phyloP scores from a whole-genome alignment of 2,113 vertebrate species.

The Nothobranchius furzeri region DNA sequence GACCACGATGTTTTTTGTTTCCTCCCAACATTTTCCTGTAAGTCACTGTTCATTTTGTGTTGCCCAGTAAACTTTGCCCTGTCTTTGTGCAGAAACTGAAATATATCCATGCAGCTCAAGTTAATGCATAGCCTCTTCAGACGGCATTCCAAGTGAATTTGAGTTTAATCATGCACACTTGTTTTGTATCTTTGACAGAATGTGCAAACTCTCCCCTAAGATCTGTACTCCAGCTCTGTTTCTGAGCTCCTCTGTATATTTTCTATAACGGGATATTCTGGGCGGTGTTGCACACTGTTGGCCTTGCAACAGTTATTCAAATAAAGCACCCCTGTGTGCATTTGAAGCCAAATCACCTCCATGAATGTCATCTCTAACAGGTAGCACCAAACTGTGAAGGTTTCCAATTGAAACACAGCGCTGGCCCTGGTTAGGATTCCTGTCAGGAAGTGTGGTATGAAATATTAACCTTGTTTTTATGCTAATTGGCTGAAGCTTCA shows the following conservation, averaged over 20 bases:
- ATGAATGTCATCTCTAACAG: constrained; percentile 38
- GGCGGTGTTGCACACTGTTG: neutral
- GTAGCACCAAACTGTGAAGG: constrained; percentile 2
- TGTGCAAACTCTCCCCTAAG: neutral
- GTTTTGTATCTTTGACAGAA: neutral
- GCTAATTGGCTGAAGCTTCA: constrained; percentile 63
- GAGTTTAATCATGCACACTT: constrained; percentile 1
- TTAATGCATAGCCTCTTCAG: constrained; percentile 8
- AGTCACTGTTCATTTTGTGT: constrained; percentile 8
- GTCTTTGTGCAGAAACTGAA: constrained; percentile 4
- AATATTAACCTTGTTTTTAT: constrained; percentile 74
- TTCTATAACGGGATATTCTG: constrained; percentile 4
- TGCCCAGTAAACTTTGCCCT: neutral
- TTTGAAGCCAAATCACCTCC: constrained; percentile 26
- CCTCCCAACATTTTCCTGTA: neutral
- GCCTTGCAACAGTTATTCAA: constrained; percentile 6
- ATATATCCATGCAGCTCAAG: neutral
- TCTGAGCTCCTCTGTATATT: neutral
- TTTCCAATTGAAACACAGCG: constrained; percentile 7
- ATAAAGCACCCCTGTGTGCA: neutral
- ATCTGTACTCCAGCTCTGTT: constrained; percentile 1
- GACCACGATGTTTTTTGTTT: neutral
- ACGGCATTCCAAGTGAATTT: constrained; percentile 11
- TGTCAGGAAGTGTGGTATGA: constrained; percentile 55
- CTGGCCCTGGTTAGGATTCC: constrained; percentile 58